Base-by-base conservation (phyloP, 2,888 invertebrate species). In the Pharmacophagus antenor region DNA sequence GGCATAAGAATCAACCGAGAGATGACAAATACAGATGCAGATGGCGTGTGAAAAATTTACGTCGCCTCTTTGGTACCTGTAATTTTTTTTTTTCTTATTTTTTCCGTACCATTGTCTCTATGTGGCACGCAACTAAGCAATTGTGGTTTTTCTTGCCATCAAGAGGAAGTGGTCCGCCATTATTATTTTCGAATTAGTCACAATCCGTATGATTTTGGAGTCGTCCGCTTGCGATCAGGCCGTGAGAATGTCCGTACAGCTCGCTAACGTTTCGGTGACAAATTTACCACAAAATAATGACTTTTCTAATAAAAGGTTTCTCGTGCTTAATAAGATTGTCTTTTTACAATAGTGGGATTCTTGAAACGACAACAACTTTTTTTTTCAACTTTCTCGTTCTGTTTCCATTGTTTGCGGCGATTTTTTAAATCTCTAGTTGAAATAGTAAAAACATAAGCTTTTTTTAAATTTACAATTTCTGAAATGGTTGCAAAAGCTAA, bases 151-250 rank as follows among this genome's bases (percentile, higher is more conserved):
- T 83, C 81, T 73, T 71, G 71, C 62, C n/a, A n/a, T n/a, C 63
- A 79, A 78, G 73, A 85, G 88, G 88, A 88, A 88, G 86, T 79
- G 71, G 69, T 60, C 67, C 64, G 65, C 68, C 73, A 73, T 82
- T 84, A 88, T 88, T 88, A 88, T 88, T 76, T 88, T 83, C 82
- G 77, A 82, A 88, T 88, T 88, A 88, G 82, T 79, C 76, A 78
- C 80, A 79, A 82, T 82, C 31, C 76, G 74, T 76, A 69, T 72
- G 76, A 79, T 75, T 79, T 83, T 37, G 61, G 69, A 62, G 62
- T 59, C 64, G 62, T 65, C 65, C 64, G 63, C 58, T 62, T 61
- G 47, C 48, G 58, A 62, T 25, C 52, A 48, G 64, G 65, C 60
- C 69, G 70, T 70, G 70, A 65, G 69, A 61, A 56, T n/a, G 57